Evolutionary conservation across 2,888 invertebrate genomes (phyloP), one percentile per base, ranked within the genome.

Genomic region (Esperia sulphurella): DNA sequence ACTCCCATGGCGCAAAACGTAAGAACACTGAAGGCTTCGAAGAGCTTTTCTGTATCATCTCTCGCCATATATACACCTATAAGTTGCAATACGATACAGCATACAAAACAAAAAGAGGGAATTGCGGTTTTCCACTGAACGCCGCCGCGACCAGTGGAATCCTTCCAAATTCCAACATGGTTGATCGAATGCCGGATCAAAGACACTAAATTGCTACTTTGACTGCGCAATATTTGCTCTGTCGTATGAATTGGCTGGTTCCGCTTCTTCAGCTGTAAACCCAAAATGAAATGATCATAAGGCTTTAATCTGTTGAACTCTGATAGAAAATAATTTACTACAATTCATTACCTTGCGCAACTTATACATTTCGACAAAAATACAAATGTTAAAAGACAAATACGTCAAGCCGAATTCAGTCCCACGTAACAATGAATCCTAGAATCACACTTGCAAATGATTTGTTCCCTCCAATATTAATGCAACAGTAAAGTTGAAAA

Each of bases 1-100:
- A 76, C 53, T 0, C 82, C 83, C 79, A 86, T 79, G 8, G 63
- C 56, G 40, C 75, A 78, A 51, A 85, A 86, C 0, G 76, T 68
- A 0, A 83, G 61, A 0, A 80, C 60, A 47, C 84, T 83, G 45
- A 80, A 75, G 50, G 79, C 78, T 63, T 80, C 76, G 43, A 84
- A 79, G 0, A 81, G 54, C 21, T 60, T 68, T 9, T 72, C 65
- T 0, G 62, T 52, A 40, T 84, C 70, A n/a, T 65, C 59, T 41
- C 52, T 70, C 1, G 69, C 67, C 30, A 58, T 54, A 35, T 69
- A 47, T 2, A 84, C 35, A 8, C 58, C 69, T 30, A 76, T 64
- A 0, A 71, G 14, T 61, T 82, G 83, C 7, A 69, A 57, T 1
- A 69, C 12, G 30, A 61, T 74, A 1, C 65, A 67, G 3, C 53